These are phyloP conservation scores for Paracanthobrama guichenoti DNA, from an alignment of 2,113 vertebrate species.

Conservation along the genomic window DNA sequence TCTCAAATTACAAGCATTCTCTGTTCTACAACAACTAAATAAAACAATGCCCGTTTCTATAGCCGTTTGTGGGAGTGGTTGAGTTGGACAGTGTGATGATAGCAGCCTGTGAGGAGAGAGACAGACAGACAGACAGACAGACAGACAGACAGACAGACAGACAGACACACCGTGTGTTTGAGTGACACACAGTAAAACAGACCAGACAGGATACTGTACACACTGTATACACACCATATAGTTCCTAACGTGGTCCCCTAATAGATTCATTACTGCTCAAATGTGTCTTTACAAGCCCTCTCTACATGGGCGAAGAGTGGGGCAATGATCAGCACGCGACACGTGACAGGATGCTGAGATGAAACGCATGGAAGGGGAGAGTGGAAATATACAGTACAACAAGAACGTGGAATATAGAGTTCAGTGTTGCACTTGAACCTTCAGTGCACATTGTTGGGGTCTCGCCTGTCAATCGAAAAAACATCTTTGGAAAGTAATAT, in stretches of 20 bases:
- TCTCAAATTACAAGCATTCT: constrained; percentile 84
- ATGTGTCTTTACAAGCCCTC: constrained; percentile 63
- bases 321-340: constrained; percentile 62
- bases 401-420: background rate
- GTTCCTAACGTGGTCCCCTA: constrained; percentile 70
- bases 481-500: background rate
- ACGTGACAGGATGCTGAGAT: constrained; percentile 56
- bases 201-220: constrained; percentile 76
- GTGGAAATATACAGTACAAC: constrained; percentile 32
- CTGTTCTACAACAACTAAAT: background rate
- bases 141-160: constrained; percentile 50
- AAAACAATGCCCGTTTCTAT: constrained; percentile 64
- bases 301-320: constrained; percentile 75
- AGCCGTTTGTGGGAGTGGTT: constrained; percentile 17
- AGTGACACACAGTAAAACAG: too few species aligned
- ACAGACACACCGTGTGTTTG: constrained; percentile 46
- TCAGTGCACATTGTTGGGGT: constrained; percentile 77
- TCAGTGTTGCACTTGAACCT: constrained; percentile 78
- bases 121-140: constrained; percentile 49
- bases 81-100: constrained; percentile 72
- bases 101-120: constrained; percentile 58
- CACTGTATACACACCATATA: constrained; percentile 77
- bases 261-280: constrained; percentile 59
- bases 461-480: constrained; percentile 60
- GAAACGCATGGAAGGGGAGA: constrained; percentile 15